Evolutionary conservation across 2,888 invertebrate species (phyloP), one percentile per base, ranked within the genome.

Genomic region (Ornithoptera alexandrae): DNA sequence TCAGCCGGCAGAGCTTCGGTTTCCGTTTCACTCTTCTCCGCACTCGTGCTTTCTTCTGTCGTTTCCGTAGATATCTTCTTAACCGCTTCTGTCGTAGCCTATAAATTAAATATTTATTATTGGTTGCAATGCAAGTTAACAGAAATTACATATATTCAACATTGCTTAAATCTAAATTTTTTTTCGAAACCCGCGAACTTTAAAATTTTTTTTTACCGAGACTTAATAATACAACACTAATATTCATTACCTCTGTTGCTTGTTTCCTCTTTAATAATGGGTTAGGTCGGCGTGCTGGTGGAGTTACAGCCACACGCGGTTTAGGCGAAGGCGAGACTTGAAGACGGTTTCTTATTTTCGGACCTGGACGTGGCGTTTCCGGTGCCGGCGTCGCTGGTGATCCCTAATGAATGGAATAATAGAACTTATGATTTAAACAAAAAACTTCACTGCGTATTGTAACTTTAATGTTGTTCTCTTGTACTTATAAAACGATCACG

Each of bases 191-290:
- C 5, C 6, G 6, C n/a, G 53, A n/a, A 4, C 5, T 7, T 5
- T n/a, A 53, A 53, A 4, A 1, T n/a, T 18, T 18, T 46, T 46
- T 15, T 7, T 53, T 6, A 53, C 18, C 53, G 18, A n/a, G n/a
- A n/a, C 7, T n/a, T 53, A 53, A n/a, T 12, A 53, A 53, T n/a
- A n/a, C 5, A 18, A 53, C 7, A 15, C 6, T 24, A 20, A 12
- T 39, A 18, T 61, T n/a, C 20, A 17, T 1, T 75, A 91, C 92
- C 86, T 92, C 92, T 68, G 91, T 86, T 69, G 86, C 87, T 73
- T 88, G 85, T 77, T 93, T 93, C 74, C 94, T 91, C 74, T 91
- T 92, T 30, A 94, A 79, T 20, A 94, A 85, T 0, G 94, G 94
- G 81, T 94, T 94, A 22, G 92, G 87, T 15, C 94, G 85, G 10